phyloP scores from a whole-genome alignment of 2,888 invertebrate genomes.

The Chrysodeixis includens region DNA sequence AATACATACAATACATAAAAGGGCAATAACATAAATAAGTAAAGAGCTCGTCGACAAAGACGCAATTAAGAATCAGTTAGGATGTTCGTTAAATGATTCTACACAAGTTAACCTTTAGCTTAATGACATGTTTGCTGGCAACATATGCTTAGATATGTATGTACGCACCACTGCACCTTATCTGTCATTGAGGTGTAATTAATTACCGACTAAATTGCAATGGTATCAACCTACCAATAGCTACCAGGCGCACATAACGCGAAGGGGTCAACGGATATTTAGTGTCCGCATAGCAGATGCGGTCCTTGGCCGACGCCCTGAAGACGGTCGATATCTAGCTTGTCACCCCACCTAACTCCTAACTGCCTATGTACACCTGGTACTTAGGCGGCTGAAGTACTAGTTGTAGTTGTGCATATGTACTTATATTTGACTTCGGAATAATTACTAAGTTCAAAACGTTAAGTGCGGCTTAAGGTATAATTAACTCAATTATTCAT shows the following conservation, averaged over 20 bases:
- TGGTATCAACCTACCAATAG: slow-evolving; percentile 60
- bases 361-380: slow-evolving; percentile 85
- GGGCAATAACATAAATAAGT: slow-evolving; percentile 29
- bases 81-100: slow-evolving; percentile 46
- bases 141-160: slow-evolving; percentile 43
- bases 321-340: slow-evolving; percentile 87
- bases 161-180: slow-evolving; percentile 79
- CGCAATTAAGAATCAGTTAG: slow-evolving; percentile 48
- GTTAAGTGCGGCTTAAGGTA: slow-evolving; percentile 21
- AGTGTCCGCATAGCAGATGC: slow-evolving; percentile 88
- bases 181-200: slow-evolving; percentile 87
- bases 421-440: slow-evolving; percentile 42
- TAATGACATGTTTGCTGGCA: slow-evolving; percentile 53
- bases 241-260: slow-evolving; percentile 73
- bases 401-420: slow-evolving; percentile 41
- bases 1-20: slow-evolving; percentile 18
- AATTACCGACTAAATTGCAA: slow-evolving; percentile 83
- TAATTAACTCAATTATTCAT: slow-evolving; percentile 38
- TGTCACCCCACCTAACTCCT: slow-evolving; percentile 86
- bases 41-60: slow-evolving; percentile 27
- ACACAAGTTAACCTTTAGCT: slow-evolving; percentile 53
- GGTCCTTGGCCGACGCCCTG: slow-evolving; percentile 86
- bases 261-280: slow-evolving; percentile 88
- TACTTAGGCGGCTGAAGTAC: slow-evolving; percentile 72
- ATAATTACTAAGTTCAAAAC: slow-evolving; percentile 37